Evolutionary conservation across 2,113 vertebrate species (phyloP).

Genomic region (Numenius arquata): DNA sequence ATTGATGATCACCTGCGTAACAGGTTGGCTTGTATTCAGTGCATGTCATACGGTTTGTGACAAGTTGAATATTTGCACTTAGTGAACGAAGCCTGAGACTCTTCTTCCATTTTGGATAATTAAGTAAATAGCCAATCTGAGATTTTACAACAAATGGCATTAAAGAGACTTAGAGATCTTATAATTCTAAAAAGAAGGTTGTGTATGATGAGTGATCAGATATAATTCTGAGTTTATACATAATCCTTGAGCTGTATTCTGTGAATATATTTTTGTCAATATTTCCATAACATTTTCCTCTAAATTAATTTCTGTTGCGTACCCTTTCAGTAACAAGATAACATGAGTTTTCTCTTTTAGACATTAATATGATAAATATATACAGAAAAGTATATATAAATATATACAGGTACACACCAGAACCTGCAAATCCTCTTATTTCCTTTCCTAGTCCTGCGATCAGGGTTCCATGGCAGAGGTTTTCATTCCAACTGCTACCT

Average conservation of each 20-base stretch:
- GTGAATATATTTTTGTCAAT: background rate
- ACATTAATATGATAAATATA: background rate
- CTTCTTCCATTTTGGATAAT: background rate
- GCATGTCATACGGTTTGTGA: background rate
- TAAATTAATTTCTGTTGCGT: background rate
- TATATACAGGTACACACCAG: background rate
- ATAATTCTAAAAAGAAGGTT: background rate
- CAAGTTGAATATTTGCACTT: background rate
- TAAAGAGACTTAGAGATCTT: background rate
- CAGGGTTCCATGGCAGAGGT: background rate
- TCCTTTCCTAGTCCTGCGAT: background rate
- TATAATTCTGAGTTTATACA: background rate
- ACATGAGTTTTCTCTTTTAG: background rate
- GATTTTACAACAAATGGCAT: background rate
- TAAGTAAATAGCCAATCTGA: background rate
- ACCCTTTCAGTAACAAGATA: background rate
- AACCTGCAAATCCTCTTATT: background rate
- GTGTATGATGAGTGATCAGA: background rate
- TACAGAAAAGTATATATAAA: background rate
- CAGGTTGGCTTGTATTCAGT: background rate
- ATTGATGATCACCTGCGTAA: background rate
- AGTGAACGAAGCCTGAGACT: background rate
- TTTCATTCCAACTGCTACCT: background rate
- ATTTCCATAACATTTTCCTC: background rate
- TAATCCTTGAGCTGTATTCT: background rate